Evolutionary conservation across 2,797 vertebrate species (phyloP), one percentile per base, ranked within the genome.

Genomic region (Enteromius radiatus): DNA sequence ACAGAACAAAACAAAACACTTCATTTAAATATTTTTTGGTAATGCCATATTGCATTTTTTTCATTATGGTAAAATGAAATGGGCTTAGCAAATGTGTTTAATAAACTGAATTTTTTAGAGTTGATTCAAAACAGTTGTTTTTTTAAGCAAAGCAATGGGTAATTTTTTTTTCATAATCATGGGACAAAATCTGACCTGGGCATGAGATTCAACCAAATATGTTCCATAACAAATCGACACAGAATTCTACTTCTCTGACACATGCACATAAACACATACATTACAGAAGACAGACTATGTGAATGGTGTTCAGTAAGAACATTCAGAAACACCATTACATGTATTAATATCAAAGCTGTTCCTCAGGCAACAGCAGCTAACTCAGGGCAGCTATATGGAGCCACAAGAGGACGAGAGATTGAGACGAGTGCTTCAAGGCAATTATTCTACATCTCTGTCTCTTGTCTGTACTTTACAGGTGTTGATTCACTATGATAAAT

Each of bases 401-500:
- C 49, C 76, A 47, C 63, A 31, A 33, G 78, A 56, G 74, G 69
- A 61, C 26, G 26, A 76, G 28, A 76, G 81, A 76, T 68, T 45
- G 74, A 82, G 64, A 82, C 33, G 47, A 82, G 59, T 75, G 70
- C 70, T 82, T 82, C 23, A 73, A n/a, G 47, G 63, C 74, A 76
- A 76, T 82, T 76, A 76, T 82, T 82, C 73, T 56, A 76, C 74
- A 82, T 82, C 64, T 75, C 71, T 19, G 47, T 69, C 81, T 68
- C 81, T 77, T 47, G 81, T 76, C 74, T 83, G 52, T 67, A 47
- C 41, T 41, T 61, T 63, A 61, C 81, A 70, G 74, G 64, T 77
- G 64, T 74, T 49, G 52, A 83, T 76, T 77, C 74, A 61, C 80
- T 82, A 71, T 47, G 81, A 83, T 83, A 83, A 83, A 83, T 83